A percentile compares a stretch with the other conserved stretches of the same genome.
These are phyloP conservation scores for Serilophus lunatus DNA, from an alignment of 2,113 vertebrate species.

Conservation along the genomic window DNA sequence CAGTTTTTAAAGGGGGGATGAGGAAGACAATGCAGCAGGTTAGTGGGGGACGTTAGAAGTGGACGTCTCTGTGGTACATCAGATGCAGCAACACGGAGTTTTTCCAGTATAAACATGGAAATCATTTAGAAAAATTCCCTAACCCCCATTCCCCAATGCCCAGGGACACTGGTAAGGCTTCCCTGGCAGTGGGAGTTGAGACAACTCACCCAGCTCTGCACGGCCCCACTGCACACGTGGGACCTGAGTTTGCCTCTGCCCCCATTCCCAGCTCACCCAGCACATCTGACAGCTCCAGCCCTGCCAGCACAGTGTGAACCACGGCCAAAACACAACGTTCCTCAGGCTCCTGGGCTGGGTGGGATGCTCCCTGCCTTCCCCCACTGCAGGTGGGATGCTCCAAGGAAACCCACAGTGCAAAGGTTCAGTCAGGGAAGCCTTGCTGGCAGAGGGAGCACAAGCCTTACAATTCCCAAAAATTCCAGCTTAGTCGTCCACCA, in stretches of 20 bases:
- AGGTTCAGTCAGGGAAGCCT: not conserved
- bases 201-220: not conserved
- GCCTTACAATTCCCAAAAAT: not conserved
- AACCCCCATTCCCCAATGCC: not conserved
- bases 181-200: accelerated
- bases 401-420: not conserved
- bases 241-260: not conserved
- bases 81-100: not conserved
- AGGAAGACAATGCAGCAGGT: not conserved
- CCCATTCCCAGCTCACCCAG: not conserved
- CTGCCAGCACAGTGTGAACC: accelerated
- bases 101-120: not conserved
- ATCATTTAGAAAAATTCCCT: not conserved
- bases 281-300: accelerated
- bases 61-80: not conserved
- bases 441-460: not conserved
- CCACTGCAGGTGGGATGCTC: not conserved
- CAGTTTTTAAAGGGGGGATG: not conserved
- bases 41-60: not conserved
- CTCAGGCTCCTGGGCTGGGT: not conserved
- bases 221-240: not conserved
- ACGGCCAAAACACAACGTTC: accelerated
- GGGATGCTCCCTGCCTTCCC: not conserved
- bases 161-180: accelerated
- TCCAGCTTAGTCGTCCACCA: not conserved